phyloP scores from a whole-genome alignment of 2,888 invertebrate species.

The Lithophane semibrunnea region DNA sequence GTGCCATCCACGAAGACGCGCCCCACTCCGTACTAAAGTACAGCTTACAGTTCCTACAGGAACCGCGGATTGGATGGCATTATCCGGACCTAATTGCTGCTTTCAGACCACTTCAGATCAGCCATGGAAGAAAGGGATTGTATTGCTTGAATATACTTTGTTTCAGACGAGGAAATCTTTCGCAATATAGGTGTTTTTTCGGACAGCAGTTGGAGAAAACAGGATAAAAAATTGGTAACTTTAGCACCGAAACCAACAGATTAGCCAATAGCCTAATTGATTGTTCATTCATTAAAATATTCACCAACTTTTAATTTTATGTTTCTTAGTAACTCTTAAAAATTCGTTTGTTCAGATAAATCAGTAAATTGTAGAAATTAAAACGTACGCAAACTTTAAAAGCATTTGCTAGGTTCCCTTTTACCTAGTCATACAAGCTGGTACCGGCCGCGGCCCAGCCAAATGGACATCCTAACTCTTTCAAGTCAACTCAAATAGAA shows the following conservation, averaged over 20 bases:
- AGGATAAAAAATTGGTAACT: neutral
- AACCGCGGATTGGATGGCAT: no score
- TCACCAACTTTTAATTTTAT: neutral
- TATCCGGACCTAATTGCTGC: neutral
- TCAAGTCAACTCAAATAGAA: conserved; percentile 27
- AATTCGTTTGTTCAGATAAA: neutral
- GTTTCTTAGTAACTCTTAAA: neutral
- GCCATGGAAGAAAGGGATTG: neutral
- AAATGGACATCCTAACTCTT: conserved; percentile 37
- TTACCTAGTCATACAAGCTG: neutral
- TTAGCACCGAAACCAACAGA: neutral
- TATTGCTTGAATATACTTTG: neutral
- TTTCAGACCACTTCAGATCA: neutral
- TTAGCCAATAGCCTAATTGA: neutral
- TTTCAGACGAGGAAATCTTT: neutral
- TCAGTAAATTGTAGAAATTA: neutral
- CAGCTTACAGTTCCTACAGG: no score
- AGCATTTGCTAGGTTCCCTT: neutral
- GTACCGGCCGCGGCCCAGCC: neutral
- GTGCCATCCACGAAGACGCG: no score
- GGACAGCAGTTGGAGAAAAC: neutral
- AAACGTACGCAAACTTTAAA: neutral
- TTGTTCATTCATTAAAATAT: neutral
- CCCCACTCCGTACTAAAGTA: no score
- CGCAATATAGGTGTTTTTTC: neutral